A percentile compares a stretch with the other conserved stretches of the same genome.
phyloP scores from a whole-genome alignment of 1,140 invertebrate genomes.

The Leptopilina boulardi region DNA sequence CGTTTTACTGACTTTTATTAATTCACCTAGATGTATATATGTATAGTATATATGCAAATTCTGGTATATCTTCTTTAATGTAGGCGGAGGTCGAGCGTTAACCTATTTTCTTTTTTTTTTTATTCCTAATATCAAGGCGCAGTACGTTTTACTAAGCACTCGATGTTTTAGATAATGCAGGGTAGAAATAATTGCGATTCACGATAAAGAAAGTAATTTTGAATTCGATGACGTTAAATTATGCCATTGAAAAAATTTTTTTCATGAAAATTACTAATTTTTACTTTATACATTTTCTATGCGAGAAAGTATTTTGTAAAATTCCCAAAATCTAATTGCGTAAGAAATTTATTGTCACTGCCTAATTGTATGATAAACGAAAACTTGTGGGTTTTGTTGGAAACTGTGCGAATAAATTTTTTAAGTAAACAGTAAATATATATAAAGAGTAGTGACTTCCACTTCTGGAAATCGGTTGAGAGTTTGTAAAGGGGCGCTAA shows the following conservation, averaged over 20 bases:
- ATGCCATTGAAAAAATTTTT: background rate
- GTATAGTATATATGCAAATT: constrained; percentile 2
- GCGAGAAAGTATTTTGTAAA: no score
- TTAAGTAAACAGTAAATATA: background rate
- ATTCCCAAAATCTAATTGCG: no score
- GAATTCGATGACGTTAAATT: constrained; percentile 3
- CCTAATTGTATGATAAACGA: no score
- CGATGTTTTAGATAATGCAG: constrained; percentile 25
- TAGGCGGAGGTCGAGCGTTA: constrained; percentile 25
- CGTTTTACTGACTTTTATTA: constrained; percentile 22
- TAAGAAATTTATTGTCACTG: no score
- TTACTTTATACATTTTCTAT: no score
- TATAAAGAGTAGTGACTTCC: background rate
- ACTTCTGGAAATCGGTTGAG: constrained; percentile 2
- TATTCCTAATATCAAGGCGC: constrained; percentile 10
- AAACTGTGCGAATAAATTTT: no score
- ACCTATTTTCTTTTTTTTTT: constrained; percentile 24
- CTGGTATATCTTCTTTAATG: constrained; percentile 28
- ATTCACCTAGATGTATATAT: no score
- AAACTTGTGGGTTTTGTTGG: no score
- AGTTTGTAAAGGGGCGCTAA: background rate
- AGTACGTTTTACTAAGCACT: constrained; percentile 20
- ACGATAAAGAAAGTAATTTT: constrained; percentile 15
- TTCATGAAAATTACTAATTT: background rate
- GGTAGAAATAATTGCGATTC: constrained; percentile 26